Base-by-base conservation (phyloP, 2,888 invertebrate genomes). In the Athalia rosae region DNA sequence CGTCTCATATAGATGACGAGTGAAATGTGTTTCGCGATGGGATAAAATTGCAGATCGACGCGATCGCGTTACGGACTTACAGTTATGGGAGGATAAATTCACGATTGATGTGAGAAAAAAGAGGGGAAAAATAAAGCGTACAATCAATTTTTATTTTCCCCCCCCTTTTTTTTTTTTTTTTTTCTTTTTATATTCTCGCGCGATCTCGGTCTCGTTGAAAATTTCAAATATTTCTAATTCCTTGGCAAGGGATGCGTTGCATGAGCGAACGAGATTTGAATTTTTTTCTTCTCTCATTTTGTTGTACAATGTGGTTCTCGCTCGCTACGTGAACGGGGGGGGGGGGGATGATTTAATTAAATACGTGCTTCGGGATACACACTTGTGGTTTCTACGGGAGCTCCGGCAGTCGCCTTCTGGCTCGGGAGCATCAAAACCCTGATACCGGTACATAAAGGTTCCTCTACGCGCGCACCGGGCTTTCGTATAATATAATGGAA, bases 261-360 rank as follows among this genome's bases (percentile, higher is more conserved):
- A 28, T 28, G 28, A 28, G 53, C 53, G n/a, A 53, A 53, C 53
- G 53, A 11, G 53, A 53, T 53, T 53, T n/a, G 53, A 3, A 8
- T 53, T n/a, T 53, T 28, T 28, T n/a, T n/a, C n/a, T n/a, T 28
- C 28, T 2, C 28, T 28, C 28, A 28, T 28, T 28, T 28, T 28
- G 28, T 28, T 28, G 28, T 2, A 28, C 28, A 28, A 28, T 28
- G 28, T 2, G 28, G 28, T 28, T 28, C 28, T 28, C 28, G 28
- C 28, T 28, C 28, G 28, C 28, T 28, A 28, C 28, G 28, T 28
- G 28, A 28, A 28, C 28, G 2, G 28, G n/a, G n/a, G n/a, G n/a
- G n/a, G n/a, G 64, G 48, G 64, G 67, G 67, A 67, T 67, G 67
- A 67, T 67, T 67, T 67, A 67, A 67, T 67, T 67, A 67, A 67